Evolutionary conservation across 2,113 vertebrate genomes (phyloP).

Genomic region (Dunckerocampus dactyliophorus): DNA sequence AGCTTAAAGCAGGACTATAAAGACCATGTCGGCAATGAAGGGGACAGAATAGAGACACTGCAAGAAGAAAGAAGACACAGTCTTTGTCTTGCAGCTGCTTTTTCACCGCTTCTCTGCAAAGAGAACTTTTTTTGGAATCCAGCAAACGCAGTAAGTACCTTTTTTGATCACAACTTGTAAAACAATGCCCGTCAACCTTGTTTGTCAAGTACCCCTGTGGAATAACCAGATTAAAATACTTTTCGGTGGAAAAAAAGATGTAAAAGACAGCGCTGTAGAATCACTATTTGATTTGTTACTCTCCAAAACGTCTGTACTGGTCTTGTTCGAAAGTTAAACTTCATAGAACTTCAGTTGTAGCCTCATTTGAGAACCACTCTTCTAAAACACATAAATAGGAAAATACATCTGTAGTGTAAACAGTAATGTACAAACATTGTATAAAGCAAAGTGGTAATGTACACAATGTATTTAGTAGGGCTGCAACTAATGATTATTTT

Average conservation of each 20-base stretch:
- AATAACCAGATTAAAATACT: neutral
- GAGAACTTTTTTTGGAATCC: neutral
- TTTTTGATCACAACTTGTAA: neutral
- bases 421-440: no score
- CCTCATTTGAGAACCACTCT: no score
- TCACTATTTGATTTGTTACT: neutral
- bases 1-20: neutral
- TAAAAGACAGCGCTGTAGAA: neutral
- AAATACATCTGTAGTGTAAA: no score
- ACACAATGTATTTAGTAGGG: no score
- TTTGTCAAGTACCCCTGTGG: neutral
- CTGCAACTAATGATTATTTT: no score
- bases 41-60: constrained; percentile 1
- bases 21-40: neutral
- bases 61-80: constrained; percentile 16
- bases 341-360: no score
- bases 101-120: constrained; percentile 3
- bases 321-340: no score
- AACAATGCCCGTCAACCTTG: neutral
- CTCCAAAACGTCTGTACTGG: no score
- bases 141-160: neutral
- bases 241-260: neutral
- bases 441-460: no score
- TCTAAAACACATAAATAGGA: no score
- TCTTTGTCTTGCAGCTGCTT: constrained; percentile 23